phyloP scores from a whole-genome alignment of 2,113 vertebrate genomes.

The Brachypodius melanocephalos region DNA sequence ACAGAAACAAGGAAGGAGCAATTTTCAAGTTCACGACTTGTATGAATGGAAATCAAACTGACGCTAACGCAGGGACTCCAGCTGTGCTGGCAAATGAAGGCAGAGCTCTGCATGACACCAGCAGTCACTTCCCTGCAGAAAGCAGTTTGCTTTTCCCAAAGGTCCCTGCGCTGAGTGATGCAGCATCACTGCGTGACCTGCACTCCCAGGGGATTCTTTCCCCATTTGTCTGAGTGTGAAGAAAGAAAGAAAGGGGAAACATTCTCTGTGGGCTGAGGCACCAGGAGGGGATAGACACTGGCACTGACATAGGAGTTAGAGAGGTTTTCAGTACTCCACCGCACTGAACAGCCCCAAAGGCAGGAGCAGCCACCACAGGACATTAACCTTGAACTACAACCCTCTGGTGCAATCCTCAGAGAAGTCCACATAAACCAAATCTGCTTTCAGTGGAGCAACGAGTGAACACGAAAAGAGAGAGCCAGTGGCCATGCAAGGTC shows the following conservation, averaged over 20 bases:
- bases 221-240: background rate
- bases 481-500: background rate
- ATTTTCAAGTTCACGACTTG: background rate
- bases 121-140: background rate
- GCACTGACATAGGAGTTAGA: background rate
- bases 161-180: background rate
- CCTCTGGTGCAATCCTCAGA: background rate
- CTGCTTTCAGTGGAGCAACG: background rate
- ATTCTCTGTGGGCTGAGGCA: background rate
- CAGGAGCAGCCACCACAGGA: background rate
- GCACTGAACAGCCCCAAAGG: background rate
- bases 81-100: background rate
- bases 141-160: background rate
- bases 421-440: background rate
- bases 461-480: background rate
- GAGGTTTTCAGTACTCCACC: background rate
- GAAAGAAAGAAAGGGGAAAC: background rate
- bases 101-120: background rate
- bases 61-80: background rate
- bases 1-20: conserved; percentile 51
- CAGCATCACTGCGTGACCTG: rapidly evolving
- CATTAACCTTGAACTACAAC: background rate
- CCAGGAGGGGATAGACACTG: background rate
- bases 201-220: background rate
- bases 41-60: background rate